A percentile compares a stretch with the other conserved stretches of the same genome.
Evolutionary conservation across 2,888 invertebrate species (phyloP).

Genomic region (Rhingia campestris): DNA sequence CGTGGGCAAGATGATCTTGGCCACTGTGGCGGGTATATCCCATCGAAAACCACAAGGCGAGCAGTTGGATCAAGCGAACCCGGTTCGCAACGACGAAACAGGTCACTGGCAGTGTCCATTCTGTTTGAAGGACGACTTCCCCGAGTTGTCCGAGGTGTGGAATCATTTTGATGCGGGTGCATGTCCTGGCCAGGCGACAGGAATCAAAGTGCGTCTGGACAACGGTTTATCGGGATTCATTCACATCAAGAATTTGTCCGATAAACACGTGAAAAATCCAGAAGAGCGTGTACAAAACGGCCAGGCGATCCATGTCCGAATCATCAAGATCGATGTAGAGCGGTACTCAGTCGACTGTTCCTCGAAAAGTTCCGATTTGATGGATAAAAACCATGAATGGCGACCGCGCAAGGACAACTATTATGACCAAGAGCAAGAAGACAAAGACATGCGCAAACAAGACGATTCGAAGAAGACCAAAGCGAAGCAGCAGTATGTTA

Average conservation of each 20-base stretch:
- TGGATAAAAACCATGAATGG: constrained; percentile 96
- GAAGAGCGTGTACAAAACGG: constrained; percentile 94
- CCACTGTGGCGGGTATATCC: constrained; percentile 91
- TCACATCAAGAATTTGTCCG: constrained; percentile 95
- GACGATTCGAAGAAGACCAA: constrained; percentile 92
- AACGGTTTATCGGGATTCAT: constrained; percentile 97
- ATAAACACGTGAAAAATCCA: constrained; percentile 95
- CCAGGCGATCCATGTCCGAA: constrained; percentile 92
- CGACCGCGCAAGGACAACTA: constrained; percentile 93
- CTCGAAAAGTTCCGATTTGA: constrained; percentile 94
- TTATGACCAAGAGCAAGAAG: constrained; percentile 94
- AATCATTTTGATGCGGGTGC: constrained; percentile 98
- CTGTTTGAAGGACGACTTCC: constrained; percentile 97
- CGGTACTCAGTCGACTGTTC: constrained; percentile 96
- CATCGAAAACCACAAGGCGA: constrained; percentile 95
- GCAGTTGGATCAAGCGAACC: constrained; percentile 97
- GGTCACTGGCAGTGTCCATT: constrained; percentile 99
- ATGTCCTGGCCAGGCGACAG: constrained; percentile 97
- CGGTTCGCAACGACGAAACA: constrained; percentile 96
- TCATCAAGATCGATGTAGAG: constrained; percentile 98
- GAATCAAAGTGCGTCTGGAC: constrained; percentile 94
- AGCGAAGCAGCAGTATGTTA: constrained; percentile 93
- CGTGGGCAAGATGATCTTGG: constrained; percentile 92
- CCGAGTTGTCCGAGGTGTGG: constrained; percentile 98
- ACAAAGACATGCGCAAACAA: constrained; percentile 90